Evolutionary conservation across 2,113 vertebrate genomes (phyloP).

Genomic region (Sceloporus undulatus): DNA sequence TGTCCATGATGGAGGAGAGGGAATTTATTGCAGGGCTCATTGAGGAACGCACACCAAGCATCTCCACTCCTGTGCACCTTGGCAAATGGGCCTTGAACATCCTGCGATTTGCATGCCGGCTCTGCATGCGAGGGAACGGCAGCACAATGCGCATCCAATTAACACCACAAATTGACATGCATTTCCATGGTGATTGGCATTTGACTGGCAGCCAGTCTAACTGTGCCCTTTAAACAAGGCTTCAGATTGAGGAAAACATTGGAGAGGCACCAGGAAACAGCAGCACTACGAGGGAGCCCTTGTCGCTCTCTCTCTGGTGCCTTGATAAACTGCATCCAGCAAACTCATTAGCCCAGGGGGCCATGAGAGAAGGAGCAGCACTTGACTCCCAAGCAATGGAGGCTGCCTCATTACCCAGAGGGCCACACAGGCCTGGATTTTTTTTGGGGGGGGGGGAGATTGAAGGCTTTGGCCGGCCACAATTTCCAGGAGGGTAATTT

Average conservation of each 20-base stretch:
- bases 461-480: background rate
- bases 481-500: background rate
- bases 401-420: background rate
- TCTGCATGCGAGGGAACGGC: slow-evolving; percentile 42
- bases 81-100: slow-evolving; percentile 40
- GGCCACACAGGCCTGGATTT: background rate
- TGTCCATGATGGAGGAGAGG: slow-evolving; percentile 60
- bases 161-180: slow-evolving; percentile 58
- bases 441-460: background rate
- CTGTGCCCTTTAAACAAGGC: slow-evolving; percentile 66
- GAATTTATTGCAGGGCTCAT: slow-evolving; percentile 62
- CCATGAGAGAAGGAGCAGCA: background rate
- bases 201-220: slow-evolving; percentile 66
- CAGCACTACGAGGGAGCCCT: slow-evolving; percentile 35
- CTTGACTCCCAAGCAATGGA: background rate
- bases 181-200: slow-evolving; percentile 54
- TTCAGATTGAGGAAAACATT: slow-evolving; percentile 66
- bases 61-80: slow-evolving; percentile 55
- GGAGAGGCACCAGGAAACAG: slow-evolving; percentile 57
- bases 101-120: slow-evolving; percentile 61
- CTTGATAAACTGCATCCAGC: slow-evolving; percentile 31
- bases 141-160: slow-evolving; percentile 62
- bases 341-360: slow-evolving; percentile 5
- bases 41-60: slow-evolving; percentile 41
- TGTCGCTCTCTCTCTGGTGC: background rate